Conservation (phyloP, 1,140 invertebrate genomes). For the Zaprionus inermis region DNA sequence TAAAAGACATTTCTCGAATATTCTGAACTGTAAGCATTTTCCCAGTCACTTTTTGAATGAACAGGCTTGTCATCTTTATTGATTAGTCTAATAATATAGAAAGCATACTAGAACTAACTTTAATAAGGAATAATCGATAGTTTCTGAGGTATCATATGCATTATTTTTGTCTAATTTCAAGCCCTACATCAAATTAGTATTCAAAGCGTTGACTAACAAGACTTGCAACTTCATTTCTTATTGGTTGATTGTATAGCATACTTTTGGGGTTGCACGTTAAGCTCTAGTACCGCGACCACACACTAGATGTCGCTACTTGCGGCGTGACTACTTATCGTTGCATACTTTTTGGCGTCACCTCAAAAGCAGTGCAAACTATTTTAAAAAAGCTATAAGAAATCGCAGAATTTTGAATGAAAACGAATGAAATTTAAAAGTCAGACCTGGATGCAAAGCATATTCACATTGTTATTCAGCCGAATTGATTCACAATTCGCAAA, state of each 20-base stretch:
- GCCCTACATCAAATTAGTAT: too few relatives aligned
- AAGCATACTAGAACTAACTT: too few relatives aligned
- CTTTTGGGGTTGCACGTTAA: neutral
- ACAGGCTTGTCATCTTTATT: too few relatives aligned
- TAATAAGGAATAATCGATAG: too few relatives aligned
- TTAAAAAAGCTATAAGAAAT: neutral
- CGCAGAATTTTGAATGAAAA: neutral
- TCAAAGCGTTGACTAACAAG: too few relatives aligned
- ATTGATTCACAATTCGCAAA: slow-evolving; percentile 15
- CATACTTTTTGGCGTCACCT: slow-evolving; percentile 4
- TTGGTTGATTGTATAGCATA: neutral
- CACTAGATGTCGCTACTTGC: neutral
- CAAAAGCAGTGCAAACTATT: neutral
- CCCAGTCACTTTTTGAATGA: too few relatives aligned
- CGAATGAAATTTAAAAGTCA: neutral
- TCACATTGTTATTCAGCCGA: neutral
- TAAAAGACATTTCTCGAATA: too few relatives aligned
- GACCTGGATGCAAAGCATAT: neutral
- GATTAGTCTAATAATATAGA: too few relatives aligned
- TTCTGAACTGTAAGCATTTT: too few relatives aligned
- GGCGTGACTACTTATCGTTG: neutral
- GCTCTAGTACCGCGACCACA: neutral
- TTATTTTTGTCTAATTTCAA: too few relatives aligned
- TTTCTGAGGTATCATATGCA: too few relatives aligned
- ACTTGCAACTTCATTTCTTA: neutral